These are phyloP conservation scores for Cheilosia scutellata DNA, from an alignment of 2,888 invertebrate species.

Conservation along the genomic window DNA sequence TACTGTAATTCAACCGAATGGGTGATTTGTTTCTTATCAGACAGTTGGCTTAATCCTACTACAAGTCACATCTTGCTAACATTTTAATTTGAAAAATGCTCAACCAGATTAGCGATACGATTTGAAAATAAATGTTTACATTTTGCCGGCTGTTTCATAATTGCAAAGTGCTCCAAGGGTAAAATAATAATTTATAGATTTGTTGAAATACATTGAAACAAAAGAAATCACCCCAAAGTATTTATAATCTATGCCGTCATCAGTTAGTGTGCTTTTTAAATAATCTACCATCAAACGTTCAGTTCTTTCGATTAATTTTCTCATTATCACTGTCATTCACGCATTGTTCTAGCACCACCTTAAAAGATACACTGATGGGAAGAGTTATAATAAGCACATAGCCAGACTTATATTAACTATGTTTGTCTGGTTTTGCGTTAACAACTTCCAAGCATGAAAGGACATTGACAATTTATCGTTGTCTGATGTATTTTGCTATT, in stretches of 20 bases:
- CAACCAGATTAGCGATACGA: too few species aligned
- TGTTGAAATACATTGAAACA: not conserved
- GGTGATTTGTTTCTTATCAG: too few species aligned
- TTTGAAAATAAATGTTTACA: not conserved
- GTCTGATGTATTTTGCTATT: slow-evolving; percentile 26
- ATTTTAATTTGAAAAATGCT: too few species aligned
- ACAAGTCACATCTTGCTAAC: too few species aligned
- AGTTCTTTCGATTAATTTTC: not conserved
- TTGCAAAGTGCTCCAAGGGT: too few species aligned
- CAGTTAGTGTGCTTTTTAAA: not conserved
- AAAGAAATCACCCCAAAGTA: not conserved
- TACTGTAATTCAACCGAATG: too few species aligned
- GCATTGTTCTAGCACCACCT: not conserved
- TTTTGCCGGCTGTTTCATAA: not conserved
- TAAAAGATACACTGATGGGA: not conserved
- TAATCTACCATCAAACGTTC: not conserved
- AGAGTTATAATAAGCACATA: slow-evolving; percentile 7
- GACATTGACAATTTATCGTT: slow-evolving; percentile 5
- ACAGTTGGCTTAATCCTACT: too few species aligned
- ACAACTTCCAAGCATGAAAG: slow-evolving; percentile 3
- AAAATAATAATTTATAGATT: too few species aligned
- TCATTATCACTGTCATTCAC: slow-evolving; percentile 31
- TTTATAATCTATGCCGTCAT: not conserved
- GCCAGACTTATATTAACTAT: not conserved
- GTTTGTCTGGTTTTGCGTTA: slow-evolving; percentile 9